Conservation (phyloP, 1,140 invertebrate genomes). For the Mesaphorura yosii region DNA sequence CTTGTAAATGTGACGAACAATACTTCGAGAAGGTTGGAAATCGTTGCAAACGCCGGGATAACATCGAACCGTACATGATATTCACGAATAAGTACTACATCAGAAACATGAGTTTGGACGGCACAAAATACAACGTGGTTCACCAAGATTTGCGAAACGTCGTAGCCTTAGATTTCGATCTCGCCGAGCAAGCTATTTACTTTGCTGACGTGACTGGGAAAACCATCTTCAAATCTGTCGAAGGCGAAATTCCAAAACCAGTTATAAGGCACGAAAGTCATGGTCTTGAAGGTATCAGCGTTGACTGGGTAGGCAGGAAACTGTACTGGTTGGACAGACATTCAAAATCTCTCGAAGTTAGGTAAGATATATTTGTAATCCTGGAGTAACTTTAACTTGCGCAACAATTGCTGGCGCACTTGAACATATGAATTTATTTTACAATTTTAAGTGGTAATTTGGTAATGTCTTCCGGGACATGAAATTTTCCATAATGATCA, state of each 20-base stretch:
- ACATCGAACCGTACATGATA: constrained; percentile 75
- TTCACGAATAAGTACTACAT: constrained; percentile 98
- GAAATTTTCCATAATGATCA: too few species aligned
- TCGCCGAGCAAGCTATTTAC: constrained; percentile 68
- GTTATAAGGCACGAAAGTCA: constrained; percentile 86
- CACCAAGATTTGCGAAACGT: constrained; percentile 94
- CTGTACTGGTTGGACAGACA: constrained; percentile 95
- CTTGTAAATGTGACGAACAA: constrained; percentile 88
- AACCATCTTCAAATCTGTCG: constrained; percentile 64
- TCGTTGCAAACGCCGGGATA: constrained; percentile 78
- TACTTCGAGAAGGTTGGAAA: constrained; percentile 81
- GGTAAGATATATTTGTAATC: too few species aligned
- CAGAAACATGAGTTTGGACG: constrained; percentile 85
- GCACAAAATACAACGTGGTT: constrained; percentile 67
- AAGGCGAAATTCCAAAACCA: constrained; percentile 41
- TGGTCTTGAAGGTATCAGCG: constrained; percentile 86
- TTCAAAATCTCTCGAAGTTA: constrained; percentile 84
- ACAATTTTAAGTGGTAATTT: too few species aligned
- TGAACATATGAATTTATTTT: too few species aligned
- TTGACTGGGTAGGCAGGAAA: constrained; percentile 94
- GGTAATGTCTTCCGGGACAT: too few species aligned
- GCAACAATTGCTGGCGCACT: too few species aligned
- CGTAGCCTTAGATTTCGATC: constrained; percentile 89
- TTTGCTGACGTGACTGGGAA: constrained; percentile 91
- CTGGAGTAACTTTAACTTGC: too few species aligned